Evolutionary conservation across 2,113 vertebrate genomes (phyloP).

Genomic region (Rhegmatorhina hoffmannsi): DNA sequence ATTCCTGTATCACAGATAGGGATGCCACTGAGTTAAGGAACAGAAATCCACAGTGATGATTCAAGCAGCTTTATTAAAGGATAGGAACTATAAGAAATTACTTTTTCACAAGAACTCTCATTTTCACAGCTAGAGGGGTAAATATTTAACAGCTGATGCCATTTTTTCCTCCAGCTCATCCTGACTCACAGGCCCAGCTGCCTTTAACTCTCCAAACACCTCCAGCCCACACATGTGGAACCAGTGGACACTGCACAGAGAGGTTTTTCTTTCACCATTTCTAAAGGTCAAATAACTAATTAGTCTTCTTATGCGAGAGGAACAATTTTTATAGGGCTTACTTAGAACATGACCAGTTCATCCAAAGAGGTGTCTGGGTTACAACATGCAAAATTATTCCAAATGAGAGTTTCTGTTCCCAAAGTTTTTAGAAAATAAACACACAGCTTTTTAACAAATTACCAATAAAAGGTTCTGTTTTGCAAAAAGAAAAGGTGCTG

Average conservation of each 20-base stretch:
- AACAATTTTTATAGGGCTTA: not conserved
- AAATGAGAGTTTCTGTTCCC: not conserved
- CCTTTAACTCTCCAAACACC: not conserved
- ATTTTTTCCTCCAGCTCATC: not conserved
- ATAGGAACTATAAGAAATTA: not conserved
- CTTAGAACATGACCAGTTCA: not conserved
- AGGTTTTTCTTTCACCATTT: not conserved
- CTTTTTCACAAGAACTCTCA: not conserved
- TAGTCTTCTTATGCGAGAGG: rapidly evolving
- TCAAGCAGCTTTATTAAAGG: not conserved
- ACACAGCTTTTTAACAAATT: not conserved
- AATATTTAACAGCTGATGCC: not conserved
- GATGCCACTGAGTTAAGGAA: not conserved
- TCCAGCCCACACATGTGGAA: not conserved
- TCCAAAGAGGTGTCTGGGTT: not conserved
- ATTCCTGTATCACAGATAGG: not conserved
- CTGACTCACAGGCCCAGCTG: not conserved
- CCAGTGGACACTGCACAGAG: not conserved
- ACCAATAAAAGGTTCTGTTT: not conserved
- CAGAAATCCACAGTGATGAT: not conserved
- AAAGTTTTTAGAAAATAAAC: not conserved
- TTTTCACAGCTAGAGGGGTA: not conserved
- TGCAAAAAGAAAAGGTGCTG: not conserved
- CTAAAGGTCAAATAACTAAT: not conserved
- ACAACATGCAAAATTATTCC: not conserved